Evolutionary conservation across 1,140 invertebrate genomes (phyloP), one percentile per base, ranked within the genome.

Genomic region (Bombyx mandarina): DNA sequence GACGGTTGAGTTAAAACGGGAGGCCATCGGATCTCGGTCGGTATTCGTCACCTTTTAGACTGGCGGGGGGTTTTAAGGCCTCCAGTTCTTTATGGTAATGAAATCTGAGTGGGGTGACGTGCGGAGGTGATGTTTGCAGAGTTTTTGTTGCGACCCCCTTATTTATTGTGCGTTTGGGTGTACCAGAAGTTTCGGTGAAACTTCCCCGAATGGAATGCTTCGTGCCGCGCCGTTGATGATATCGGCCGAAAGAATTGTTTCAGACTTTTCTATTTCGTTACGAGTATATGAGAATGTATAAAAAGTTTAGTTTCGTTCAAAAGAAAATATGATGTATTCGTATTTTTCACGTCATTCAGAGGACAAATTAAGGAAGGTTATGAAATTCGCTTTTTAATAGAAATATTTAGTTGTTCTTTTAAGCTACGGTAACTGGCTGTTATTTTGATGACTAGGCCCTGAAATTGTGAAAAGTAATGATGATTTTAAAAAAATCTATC

Each of bases 81-180:
- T 79, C 75, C 78, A 86, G 83, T 86, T 84, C 83, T 86, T 86
- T 86, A 86, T 86, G 83, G 79, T 86, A 86, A 86, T 86, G 83
- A 86, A 86, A 86, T 86, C 83, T 86, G 83, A 86, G 80, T 79
- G 79, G 82, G 80, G 83, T 85, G 83, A 83, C 77, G 82, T 77
- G 80, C 69, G 71, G 79, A 83, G 79, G 80, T 84, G 83, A 84
- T 82, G 80, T 72, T 66, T 82, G 77, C 66, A 82, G 81, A 82
- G 81, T 86, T 84, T 86, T 84, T 86, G 81, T 82, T 82, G 81
- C 74, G 73, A 75, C 79, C 49, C 26, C 48, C 48, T 83, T 84
- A 86, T 86, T 86, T 86, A 86, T 86, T 67, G 81, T 76, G 79
- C 80, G 79, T 82, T 78, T 79, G 81, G 78, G 81, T 49, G 79